Percentiles rank a stretch among this genome's conserved stretches.
Conservation (phyloP, 37 sponge, comb jelly and placozoan species). For the Tethya wilhelma region DNA sequence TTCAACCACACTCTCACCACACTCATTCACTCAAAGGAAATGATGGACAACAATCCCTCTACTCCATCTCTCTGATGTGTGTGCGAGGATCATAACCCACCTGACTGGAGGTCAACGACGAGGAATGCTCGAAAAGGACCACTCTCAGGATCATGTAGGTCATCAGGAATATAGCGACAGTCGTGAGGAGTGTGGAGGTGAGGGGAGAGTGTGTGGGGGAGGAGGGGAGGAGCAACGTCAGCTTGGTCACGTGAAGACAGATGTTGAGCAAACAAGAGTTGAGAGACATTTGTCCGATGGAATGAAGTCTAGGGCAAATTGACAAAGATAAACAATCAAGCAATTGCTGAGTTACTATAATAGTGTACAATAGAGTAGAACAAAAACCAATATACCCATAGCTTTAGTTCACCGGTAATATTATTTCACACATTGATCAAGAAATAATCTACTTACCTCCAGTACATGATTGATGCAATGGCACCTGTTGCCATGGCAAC, state of each 20-base stretch:
- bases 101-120: not conserved
- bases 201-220: conserved; percentile 22
- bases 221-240: conserved; percentile 57
- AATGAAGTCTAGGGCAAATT: conserved; percentile 16
- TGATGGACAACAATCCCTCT: no score
- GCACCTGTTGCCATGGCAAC: conserved; percentile 29
- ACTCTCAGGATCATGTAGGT: conserved; percentile 25
- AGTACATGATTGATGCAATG: conserved; percentile 17
- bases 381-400: no score
- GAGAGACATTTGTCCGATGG: not conserved
- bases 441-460: conserved; percentile 26
- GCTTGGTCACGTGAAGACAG: conserved; percentile 64
- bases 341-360: not conserved
- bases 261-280: conserved; percentile 4
- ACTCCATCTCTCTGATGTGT: not conserved
- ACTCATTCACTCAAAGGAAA: no score
- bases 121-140: conserved; percentile 33
- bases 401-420: no score
- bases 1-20: no score
- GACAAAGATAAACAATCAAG: not conserved
- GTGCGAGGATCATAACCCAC: not conserved
- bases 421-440: no score
- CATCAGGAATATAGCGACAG: conserved; percentile 35
- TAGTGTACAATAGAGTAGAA: no score
- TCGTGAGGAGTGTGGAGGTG: conserved; percentile 35